Evolutionary conservation across 2,888 invertebrate genomes (phyloP), one percentile per base, ranked within the genome.

Genomic region (Philereme transversata): DNA sequence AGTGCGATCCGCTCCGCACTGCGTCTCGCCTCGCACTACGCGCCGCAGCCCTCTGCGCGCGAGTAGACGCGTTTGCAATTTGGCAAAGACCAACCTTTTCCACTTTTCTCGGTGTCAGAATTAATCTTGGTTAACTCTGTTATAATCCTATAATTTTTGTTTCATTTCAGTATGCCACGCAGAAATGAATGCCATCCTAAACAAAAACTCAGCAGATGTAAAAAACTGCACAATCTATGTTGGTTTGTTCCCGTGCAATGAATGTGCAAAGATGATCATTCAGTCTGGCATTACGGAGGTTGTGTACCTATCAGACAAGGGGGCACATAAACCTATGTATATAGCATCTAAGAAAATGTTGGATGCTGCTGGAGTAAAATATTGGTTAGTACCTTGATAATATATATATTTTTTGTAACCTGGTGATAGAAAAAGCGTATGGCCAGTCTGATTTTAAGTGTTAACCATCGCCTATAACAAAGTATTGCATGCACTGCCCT

Each of bases 221-320:
- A 95, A 94, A 71, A 94, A 95, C 67, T 97, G 98, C 77, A 94
- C 94, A 0, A 95, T 99, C 0, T 99, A 98, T 80, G 97, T 98
- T 0, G 96, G 96, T 0, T 87, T 98, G 11, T 99, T 99, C 84
- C 99, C 99, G 0, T 99, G 99, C 84, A 99, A 99, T 80, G 99
- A 99, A 85, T 99, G 99, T 90, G 97, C 99, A 0, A 99, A 99
- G 86, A 92, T 99, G 40, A 97, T 99, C 40, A 98, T 99, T 72
- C 99, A 99, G 80, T 95, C 98, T 0, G 97, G 98, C 0, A 97
- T 99, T 40, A 94, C 87, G 52, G 94, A 95, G 78, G 94, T 98
- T 3, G 84, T 96, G 8, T 99, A 96, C 80, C 89, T 97, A 77
- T 97, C 96, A 0, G 97, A 98, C 82, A 97, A 98, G 79, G 94